phyloP scores from a whole-genome alignment of 1,140 invertebrate species.

The Aradophagus sp. region DNA sequence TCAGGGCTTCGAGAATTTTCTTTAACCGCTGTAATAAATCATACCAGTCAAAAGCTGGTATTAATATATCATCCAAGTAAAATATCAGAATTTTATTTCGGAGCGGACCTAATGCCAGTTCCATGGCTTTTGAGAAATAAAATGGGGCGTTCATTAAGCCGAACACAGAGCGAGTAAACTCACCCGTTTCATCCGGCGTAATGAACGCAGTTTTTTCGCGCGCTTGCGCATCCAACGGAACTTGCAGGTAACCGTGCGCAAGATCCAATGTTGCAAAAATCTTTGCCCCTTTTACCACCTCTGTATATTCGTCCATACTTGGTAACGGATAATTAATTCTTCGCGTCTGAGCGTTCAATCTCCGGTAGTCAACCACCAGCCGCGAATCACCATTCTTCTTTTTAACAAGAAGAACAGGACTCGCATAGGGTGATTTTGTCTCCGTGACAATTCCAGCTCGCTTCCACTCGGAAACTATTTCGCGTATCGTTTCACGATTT shows the following conservation, averaged over 20 bases:
- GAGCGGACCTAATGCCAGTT: no score
- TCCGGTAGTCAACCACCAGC: constrained; percentile 5
- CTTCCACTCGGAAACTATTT: constrained; percentile 10
- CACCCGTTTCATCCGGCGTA: no score
- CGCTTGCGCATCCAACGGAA: background rate
- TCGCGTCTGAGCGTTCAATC: constrained; percentile 9
- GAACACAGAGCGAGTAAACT: constrained; percentile 1
- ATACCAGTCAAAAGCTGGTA: no score
- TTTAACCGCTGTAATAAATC: background rate
- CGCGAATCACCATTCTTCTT: constrained; percentile 13
- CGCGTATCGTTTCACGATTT: constrained; percentile 8
- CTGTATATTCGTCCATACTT: constrained; percentile 10
- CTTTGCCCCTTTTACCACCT: background rate
- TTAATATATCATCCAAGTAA: constrained; percentile 7
- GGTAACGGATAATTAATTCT: constrained; percentile 8
- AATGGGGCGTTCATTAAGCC: constrained; percentile 18
- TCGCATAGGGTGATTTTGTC: constrained; percentile 6
- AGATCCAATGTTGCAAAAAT: constrained; percentile 2
- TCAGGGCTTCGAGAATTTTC: background rate
- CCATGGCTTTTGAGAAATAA: constrained; percentile 15
- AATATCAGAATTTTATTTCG: background rate
- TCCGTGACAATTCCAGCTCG: constrained; percentile 9
- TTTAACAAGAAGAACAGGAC: constrained; percentile 9
- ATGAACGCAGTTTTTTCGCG: no score
- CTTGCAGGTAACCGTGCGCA: no score